Evolutionary conservation across 2,113 vertebrate genomes (phyloP), one percentile per base, ranked within the genome.

Genomic region (Tragulus kanchil): DNA sequence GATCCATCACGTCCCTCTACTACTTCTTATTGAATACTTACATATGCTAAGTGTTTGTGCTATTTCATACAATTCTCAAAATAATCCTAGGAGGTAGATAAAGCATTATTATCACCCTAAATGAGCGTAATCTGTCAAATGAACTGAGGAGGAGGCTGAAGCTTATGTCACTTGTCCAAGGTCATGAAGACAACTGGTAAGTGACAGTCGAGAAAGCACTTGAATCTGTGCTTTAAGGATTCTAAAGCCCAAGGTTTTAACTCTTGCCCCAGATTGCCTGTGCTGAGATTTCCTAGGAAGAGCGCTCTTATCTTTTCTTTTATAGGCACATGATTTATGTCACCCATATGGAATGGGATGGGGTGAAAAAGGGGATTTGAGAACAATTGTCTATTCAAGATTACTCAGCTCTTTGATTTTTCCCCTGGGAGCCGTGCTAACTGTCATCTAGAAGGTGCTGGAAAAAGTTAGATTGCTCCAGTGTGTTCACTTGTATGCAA

Each of bases 381-480:
- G 75, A 78, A 62, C 14, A 26, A 10, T 56, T 16, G 50, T 67
- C 84, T 78, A 28, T 83, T 85, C 45, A 77, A 13, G 69, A 65
- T 93, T 62, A 75, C 85, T 77, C 69, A 83, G 87, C n/a, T 21
- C 71, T 94, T 97, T 90, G 92, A 94, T 84, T 90, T 95, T 62
- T 94, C 85, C 62, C 69, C 42, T 42, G 87, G 85, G 90, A 95
- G 75, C 42, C 85, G 73, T 42, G 31, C 3, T 79, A 94, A 83
- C 75, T 92, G 73, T 92, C 93, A 92, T 50, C 85, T 97, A 75
- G 64, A 56, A 88, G 85, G 52, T 69, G 21, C 73, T 90, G 90
- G 87, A 95, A 95, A 96, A 95, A 94, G 94, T 84, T 73, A 75
- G 88, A 85, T 97, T 77, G 85, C 69, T 95, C 73, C n/a, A 87